Evolutionary conservation across 2,888 invertebrate genomes (phyloP).

Genomic region (Catocala fraxini): DNA sequence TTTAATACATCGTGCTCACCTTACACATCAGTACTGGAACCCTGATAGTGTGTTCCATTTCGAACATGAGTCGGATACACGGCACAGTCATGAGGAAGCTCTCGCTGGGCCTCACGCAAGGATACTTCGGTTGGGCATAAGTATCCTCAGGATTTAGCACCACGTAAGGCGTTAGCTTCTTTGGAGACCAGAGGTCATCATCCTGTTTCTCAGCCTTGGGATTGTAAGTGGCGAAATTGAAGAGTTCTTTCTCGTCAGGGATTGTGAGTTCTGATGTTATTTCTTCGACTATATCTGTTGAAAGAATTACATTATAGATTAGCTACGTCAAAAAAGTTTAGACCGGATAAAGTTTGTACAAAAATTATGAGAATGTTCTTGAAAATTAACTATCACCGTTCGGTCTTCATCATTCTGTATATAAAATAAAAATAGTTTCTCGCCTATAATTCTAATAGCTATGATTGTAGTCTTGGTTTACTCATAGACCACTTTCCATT

Average conservation of each 20-base stretch:
- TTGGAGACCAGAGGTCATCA: constrained; percentile 92
- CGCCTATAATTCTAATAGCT: no score
- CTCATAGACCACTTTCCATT: no score
- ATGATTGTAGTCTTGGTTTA: no score
- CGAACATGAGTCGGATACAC: constrained; percentile 89
- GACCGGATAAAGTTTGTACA: background rate
- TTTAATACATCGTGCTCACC: constrained; percentile 54
- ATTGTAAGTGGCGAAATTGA: constrained; percentile 79
- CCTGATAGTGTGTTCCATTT: constrained; percentile 85
- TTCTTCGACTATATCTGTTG: constrained; percentile 83
- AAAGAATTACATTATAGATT: background rate
- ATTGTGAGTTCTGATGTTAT: constrained; percentile 74
- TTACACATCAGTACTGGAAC: constrained; percentile 76
- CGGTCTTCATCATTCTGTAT: no score
- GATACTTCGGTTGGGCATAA: constrained; percentile 75
- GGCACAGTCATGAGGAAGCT: constrained; percentile 85
- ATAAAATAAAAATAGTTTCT: no score
- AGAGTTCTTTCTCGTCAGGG: constrained; percentile 83
- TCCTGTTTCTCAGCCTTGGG: constrained; percentile 75
- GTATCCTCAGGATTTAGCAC: constrained; percentile 66
- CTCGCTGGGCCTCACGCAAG: constrained; percentile 78
- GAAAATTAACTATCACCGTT: no score
- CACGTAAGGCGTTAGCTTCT: constrained; percentile 85
- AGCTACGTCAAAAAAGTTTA: background rate
- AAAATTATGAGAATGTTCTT: background rate